Evolutionary conservation across 2,888 invertebrate species (phyloP).

Genomic region (Euzophera pinguis): DNA sequence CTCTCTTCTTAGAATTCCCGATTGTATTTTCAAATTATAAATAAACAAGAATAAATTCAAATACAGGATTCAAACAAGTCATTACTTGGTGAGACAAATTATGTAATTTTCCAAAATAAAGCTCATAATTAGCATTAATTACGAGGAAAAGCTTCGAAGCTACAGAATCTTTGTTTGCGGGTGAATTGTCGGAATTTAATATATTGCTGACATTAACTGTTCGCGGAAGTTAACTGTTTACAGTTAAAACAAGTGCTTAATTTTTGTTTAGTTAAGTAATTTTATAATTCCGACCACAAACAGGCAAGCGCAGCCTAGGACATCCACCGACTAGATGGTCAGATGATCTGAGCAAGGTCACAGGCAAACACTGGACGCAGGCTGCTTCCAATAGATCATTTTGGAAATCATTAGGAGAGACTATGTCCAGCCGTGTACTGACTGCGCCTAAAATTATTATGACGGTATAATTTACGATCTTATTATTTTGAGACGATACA

Average conservation of each 20-base stretch:
- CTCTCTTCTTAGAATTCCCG: too few relatives aligned
- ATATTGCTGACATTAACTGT: constrained; percentile 9
- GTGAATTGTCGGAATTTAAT: constrained; percentile 14
- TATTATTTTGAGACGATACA: too few relatives aligned
- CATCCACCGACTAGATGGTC: too few relatives aligned
- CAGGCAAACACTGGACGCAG: too few relatives aligned
- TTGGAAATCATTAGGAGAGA: too few relatives aligned
- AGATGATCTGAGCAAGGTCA: too few relatives aligned
- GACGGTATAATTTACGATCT: too few relatives aligned
- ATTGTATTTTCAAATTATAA: background rate
- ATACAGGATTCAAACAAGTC: background rate
- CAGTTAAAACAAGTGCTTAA: background rate
- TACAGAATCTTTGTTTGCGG: background rate
- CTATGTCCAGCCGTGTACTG: too few relatives aligned
- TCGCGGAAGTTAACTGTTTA: background rate
- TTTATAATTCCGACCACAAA: too few relatives aligned
- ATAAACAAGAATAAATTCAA: background rate
- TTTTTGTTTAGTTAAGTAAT: background rate
- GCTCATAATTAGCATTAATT: constrained; percentile 16
- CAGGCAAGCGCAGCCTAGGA: too few relatives aligned
- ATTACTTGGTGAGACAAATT: background rate
- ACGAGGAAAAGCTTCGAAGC: constrained; percentile 12
- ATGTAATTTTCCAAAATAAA: background rate
- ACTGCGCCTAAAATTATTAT: too few relatives aligned
- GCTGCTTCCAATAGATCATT: too few relatives aligned